Evolutionary conservation across 2,113 vertebrate genomes (phyloP), one percentile per base, ranked within the genome.

Genomic region (Gadus chalcogrammus): DNA sequence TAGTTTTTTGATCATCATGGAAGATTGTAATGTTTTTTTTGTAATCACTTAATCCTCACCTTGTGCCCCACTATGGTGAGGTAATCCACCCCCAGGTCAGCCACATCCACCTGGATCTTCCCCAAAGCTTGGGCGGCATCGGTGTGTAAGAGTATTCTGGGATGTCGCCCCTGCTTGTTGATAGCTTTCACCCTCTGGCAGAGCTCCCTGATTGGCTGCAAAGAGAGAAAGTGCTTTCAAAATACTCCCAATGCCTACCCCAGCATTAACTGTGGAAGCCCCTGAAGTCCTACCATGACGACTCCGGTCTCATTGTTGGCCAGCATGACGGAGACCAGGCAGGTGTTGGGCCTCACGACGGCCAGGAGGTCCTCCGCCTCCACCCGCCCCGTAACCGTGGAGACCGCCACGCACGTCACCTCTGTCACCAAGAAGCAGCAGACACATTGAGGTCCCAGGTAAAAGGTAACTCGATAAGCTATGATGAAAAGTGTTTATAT

Each of bases 281-380:
- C 15, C n/a, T 8, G 4, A 67, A 52, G 22, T 58, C 81, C 93
- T 84, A 99, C 97, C 97, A 99, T 99, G 77, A 99, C 61, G 59
- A 98, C 79, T 0, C 97, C 97, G 0, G 97, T 99, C 91, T 99
- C 97, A 0, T 99, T 99, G 81, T 99, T 99, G 75, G 97, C 97
- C 87, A 98, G 67, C 97, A 98, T 99, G 75, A 98, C 6, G 15
- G 95, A 96, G 79, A 99, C 87, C 0, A 99, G 91, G 86, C 97
- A 95, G 0, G 97, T 99, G 89, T 91, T 89, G 0, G 95, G 94
- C 63, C 93, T 91, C 69, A 99, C 27, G 0, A 93, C 91, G 0
- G 94, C 91, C 0, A 99, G 70, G 24, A 98, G 7, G 12, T 97
- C 95, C 0, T 95, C 93, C 1, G 91, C 94, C 76, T 98, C 95